Percentiles rank a stretch among this genome's conserved stretches.
Evolutionary conservation across 1,140 invertebrate genomes (phyloP).

Genomic region (Hirudo medicinalis): DNA sequence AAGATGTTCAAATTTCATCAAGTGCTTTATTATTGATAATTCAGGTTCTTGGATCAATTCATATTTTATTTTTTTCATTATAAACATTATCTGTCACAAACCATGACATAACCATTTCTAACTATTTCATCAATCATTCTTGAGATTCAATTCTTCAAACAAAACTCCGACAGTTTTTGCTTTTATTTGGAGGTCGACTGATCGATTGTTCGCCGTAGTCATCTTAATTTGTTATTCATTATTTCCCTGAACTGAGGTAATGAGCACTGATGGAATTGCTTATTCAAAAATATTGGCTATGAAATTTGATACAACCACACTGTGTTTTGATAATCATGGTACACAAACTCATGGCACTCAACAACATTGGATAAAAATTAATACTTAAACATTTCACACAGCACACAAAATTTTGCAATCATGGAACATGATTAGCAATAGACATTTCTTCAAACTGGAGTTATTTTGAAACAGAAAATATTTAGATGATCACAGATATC

Average conservation of each 20-base stretch:
- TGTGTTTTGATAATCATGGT: background rate
- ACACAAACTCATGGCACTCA: background rate
- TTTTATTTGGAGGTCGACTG: too few relatives aligned
- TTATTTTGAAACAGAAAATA: conserved; percentile 4
- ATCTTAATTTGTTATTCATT: too few relatives aligned
- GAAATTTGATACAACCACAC: background rate
- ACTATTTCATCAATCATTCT: too few relatives aligned
- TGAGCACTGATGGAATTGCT: background rate
- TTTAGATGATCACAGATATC: conserved; percentile 1
- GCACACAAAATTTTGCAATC: background rate
- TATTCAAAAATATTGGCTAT: background rate
- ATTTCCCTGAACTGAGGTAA: background rate
- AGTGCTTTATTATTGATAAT: too few relatives aligned
- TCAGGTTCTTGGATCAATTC: too few relatives aligned
- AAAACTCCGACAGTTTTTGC: too few relatives aligned
- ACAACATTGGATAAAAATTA: background rate
- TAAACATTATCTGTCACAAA: too few relatives aligned
- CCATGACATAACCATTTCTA: too few relatives aligned
- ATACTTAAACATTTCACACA: background rate
- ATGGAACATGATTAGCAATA: background rate
- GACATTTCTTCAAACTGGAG: background rate
- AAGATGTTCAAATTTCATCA: too few relatives aligned
- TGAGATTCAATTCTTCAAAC: too few relatives aligned
- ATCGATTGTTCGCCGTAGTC: too few relatives aligned
- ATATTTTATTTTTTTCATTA: too few relatives aligned